These are phyloP conservation scores for Andrena fulva DNA, from an alignment of 2,888 invertebrate species.

Conservation along the genomic window DNA sequence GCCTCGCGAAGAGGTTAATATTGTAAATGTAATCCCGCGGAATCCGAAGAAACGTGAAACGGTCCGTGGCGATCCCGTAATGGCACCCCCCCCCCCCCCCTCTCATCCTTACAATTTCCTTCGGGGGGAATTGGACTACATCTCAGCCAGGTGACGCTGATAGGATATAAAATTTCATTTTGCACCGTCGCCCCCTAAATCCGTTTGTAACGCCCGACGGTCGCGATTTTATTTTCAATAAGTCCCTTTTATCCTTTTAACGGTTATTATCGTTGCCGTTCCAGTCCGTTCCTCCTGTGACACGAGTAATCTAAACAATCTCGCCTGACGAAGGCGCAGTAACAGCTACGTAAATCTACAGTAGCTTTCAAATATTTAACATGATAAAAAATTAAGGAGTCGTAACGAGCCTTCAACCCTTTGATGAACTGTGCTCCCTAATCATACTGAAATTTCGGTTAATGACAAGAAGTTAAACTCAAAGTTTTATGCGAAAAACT, in stretches of 20 bases:
- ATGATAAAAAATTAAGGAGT: too few species aligned
- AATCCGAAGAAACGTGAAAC: conserved; percentile 42
- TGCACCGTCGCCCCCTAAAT: conserved; percentile 7
- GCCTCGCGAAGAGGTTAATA: conserved; percentile 45
- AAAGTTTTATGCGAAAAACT: too few species aligned
- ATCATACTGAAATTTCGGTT: too few species aligned
- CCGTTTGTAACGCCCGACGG: conserved; percentile 5
- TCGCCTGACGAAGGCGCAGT: too few species aligned
- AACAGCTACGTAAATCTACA: too few species aligned
- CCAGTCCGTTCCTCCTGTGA: too few species aligned
- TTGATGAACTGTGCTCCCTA: too few species aligned
- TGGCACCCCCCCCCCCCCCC: conserved; percentile 28
- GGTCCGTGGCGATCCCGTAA: conserved; percentile 39
- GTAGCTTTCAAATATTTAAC: too few species aligned
- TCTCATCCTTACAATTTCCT: conserved; percentile 60
- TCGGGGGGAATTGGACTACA: conserved; percentile 50
- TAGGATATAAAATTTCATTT: conserved; percentile 60
- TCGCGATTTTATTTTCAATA: conserved; percentile 10
- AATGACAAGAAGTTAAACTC: too few species aligned
- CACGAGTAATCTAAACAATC: too few species aligned
- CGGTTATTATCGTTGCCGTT: conserved; percentile 1
- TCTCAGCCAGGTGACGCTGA: conserved; percentile 39
- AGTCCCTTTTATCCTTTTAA: neutral
- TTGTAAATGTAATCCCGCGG: conserved; percentile 55
- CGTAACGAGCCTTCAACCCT: too few species aligned